Base-by-base conservation (phyloP, 2,888 invertebrate genomes). In the Papilio gigon region DNA sequence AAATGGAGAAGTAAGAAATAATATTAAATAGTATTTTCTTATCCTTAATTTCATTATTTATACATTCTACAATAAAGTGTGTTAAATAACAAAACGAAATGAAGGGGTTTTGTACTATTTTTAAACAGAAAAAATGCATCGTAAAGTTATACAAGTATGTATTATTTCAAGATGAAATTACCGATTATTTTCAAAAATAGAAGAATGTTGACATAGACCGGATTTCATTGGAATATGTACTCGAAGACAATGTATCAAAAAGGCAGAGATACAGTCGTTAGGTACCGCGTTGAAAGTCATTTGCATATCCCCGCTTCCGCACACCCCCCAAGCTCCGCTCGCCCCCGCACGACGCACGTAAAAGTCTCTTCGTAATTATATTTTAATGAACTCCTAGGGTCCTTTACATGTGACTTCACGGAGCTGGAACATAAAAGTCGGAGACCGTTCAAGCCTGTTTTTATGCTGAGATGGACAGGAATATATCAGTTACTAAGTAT, bases 321-420 rank as follows among this genome's bases (percentile, higher is more conserved):
- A 64, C 20, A 42, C 53, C 14, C 56, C 56, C n/a, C 56, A 6
- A 17, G 30, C 56, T 1, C 30, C 20, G 12, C 27, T 9, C 58
- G 12, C 27, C 11, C 30, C 20, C 17, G 11, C n/a, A n/a, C 44
- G 9, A 27, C 60, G 58, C 27, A 27, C 37, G 27, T 63, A 65
- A 69, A 65, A 69, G 65, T 25, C 58, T 47, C 33, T 56, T 58
- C 69, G 66, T 70, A 66, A 70, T 65, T 70, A 44, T 56, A 70
- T 65, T 70, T 70, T 70, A 70, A 70, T 70, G 69, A 70, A 65
- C 69, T 56, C 20, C 22, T 44, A 61, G 14, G 42, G 59, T 59
- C 30, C 68, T 68, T 61, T 35, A 47, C 37, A 22, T 20, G 20
- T 12, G 65, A 58, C 65, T 61, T 42, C 33, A 42, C 40, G 11